Evolutionary conservation across 2,888 invertebrate species (phyloP).

Genomic region (Orthonevra nobilis): DNA sequence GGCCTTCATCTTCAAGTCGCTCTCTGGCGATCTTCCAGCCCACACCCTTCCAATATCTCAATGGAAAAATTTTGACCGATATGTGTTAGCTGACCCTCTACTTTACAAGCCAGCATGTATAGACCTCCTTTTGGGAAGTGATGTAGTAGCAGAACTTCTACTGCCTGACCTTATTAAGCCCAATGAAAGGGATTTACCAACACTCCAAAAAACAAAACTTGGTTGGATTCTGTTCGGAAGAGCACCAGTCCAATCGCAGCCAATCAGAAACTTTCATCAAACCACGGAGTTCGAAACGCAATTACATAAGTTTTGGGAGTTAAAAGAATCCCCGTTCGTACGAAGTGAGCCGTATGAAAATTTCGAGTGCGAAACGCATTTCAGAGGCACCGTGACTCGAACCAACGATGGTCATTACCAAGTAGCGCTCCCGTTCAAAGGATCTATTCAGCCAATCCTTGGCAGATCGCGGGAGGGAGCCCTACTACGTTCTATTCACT

Average conservation of each 20-base stretch:
- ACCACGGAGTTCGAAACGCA: too few relatives aligned
- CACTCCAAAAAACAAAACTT: conserved; percentile 11
- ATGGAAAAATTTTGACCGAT: conserved; percentile 17
- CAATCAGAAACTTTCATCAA: too few relatives aligned
- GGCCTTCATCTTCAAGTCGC: too few relatives aligned
- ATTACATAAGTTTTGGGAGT: too few relatives aligned
- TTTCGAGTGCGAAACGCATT: conserved; percentile 14
- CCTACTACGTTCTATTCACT: too few relatives aligned
- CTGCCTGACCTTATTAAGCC: conserved; percentile 13
- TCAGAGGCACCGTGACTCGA: too few relatives aligned
- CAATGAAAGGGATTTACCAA: not conserved
- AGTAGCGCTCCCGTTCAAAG: conserved; percentile 20
- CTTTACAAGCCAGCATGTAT: conserved; percentile 26
- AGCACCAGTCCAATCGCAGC: too few relatives aligned
- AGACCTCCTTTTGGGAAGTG: conserved; percentile 25
- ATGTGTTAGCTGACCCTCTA: conserved; percentile 17
- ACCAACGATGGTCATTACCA: not conserved
- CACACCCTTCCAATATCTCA: too few relatives aligned
- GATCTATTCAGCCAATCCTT: too few relatives aligned
- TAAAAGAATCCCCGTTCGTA: conserved; percentile 3
- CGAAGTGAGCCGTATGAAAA: conserved; percentile 13
- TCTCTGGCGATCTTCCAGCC: too few relatives aligned
- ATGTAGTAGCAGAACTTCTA: conserved; percentile 22
- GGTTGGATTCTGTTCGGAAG: conserved; percentile 33
- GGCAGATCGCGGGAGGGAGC: not conserved